Base-by-base conservation (phyloP, 1,140 invertebrate species). In the Psilanteris sp. region DNA sequence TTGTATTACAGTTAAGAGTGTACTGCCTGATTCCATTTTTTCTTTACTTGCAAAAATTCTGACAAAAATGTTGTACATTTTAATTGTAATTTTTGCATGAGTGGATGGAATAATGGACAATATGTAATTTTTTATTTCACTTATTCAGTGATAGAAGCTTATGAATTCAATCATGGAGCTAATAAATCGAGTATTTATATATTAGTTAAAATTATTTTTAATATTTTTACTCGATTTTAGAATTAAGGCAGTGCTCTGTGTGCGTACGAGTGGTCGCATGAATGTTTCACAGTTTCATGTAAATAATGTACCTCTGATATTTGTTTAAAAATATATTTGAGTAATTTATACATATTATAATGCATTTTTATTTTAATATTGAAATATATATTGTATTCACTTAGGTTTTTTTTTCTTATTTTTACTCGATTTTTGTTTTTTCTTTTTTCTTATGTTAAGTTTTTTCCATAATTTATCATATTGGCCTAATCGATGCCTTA, bases 241-340 rank as follows among this genome's bases (percentile, higher is more conserved):
- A 41, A 46, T 34, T 44, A 52, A 5, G 50, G 32, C 48, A 55
- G 50, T 64, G 10, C 26, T 67, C n/a, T 77, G 36, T 72, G 61
- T 82, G 82, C 77, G 78, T 43, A 78, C 48, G 73, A 78, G 71
- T 73, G 67, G 71, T 78, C 29, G 80, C 61, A 77, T 84, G 81
- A 81, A 68, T 84, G 79, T 77, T 77, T 78, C 36, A 62, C 64
- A 78, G 79, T 74, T 78, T 81, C 62, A 71, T 88, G 84, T 88
- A 88, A 81, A 87, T 88, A 87, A 62, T 86, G 81, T 86, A 81
- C 81, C 74, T 81, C 73, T 81, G 57, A 81, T 79, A 78, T 83
- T 85, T 86, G 84, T 86, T 87, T 87, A 84, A 86, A 79, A 83
- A 85, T 88, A 88, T 86, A 87, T 85, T 84, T 86, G 80, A 85